These are phyloP conservation scores for Arremon aurantiirostris DNA, from an alignment of 2,797 vertebrate genomes.

Conservation along the genomic window DNA sequence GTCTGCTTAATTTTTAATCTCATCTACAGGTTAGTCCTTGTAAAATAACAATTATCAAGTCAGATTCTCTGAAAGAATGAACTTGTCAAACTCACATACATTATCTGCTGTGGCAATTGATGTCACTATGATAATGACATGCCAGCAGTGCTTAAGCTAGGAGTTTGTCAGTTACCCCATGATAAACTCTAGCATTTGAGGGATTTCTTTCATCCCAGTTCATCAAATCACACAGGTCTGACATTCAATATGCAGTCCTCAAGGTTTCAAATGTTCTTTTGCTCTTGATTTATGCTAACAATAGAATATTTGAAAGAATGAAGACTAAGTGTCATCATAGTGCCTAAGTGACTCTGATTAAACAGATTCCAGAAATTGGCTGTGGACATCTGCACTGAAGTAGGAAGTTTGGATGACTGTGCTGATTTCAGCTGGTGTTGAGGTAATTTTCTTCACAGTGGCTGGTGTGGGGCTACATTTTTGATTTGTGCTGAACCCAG, in stretches of 20 bases:
- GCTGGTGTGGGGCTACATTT: background rate
- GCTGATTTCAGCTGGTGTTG: background rate
- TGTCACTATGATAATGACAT: slow-evolving; percentile 44
- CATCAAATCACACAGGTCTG: slow-evolving; percentile 27
- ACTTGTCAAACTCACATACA: slow-evolving; percentile 9
- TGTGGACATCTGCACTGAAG: background rate
- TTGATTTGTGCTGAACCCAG: background rate
- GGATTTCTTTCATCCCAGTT: slow-evolving; percentile 12
- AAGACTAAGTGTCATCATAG: background rate
- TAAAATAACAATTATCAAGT: slow-evolving; percentile 61
- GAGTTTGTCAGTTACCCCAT: slow-evolving; percentile 49
- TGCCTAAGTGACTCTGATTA: slow-evolving; percentile 4
- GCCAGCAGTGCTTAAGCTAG: slow-evolving; percentile 53
- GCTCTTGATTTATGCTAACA: slow-evolving; percentile 29
- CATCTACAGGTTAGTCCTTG: background rate
- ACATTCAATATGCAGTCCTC: background rate
- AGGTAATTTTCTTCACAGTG: background rate
- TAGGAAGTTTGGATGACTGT: background rate
- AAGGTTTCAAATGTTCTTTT: slow-evolving; percentile 32
- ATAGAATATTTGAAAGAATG: slow-evolving; percentile 35
- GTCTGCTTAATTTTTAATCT: slow-evolving; percentile 52
- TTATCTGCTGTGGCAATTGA: slow-evolving; percentile 46
- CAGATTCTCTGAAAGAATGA: slow-evolving; percentile 36
- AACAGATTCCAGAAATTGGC: background rate
- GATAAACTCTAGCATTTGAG: slow-evolving; percentile 52